These are phyloP conservation scores for Hydractinia echinata DNA, from an alignment of 30 jellyfish, hydroid and myxozoan species.

Conservation along the genomic window DNA sequence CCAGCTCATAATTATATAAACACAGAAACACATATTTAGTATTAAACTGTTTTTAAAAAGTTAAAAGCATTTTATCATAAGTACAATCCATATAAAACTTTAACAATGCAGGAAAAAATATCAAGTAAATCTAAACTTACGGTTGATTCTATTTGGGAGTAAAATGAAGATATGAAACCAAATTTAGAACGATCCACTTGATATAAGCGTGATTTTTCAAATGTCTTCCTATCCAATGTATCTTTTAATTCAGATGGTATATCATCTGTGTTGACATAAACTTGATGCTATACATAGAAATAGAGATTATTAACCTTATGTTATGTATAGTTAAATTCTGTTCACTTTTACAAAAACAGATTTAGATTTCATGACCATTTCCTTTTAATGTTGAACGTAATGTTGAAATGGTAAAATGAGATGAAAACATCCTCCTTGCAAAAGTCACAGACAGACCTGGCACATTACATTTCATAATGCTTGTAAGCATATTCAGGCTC, in stretches of 20 bases:
- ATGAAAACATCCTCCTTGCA: no score
- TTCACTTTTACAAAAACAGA: not conserved
- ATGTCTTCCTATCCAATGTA: slow-evolving; percentile 58
- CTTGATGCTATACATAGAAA: slow-evolving; percentile 42
- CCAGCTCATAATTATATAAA: not conserved
- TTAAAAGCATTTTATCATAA: not conserved
- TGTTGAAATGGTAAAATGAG: no score
- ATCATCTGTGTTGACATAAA: slow-evolving; percentile 67
- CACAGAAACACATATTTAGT: not conserved
- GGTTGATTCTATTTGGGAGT: slow-evolving; percentile 81
- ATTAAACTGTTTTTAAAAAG: not conserved
- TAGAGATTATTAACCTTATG: not conserved
- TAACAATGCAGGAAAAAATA: not conserved
- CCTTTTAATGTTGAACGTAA: no score
- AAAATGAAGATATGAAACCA: slow-evolving; percentile 60
- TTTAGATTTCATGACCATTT: no score
- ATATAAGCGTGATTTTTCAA: slow-evolving; percentile 80
- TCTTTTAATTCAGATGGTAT: slow-evolving; percentile 67
- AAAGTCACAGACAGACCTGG: no score
- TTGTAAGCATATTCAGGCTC: no score
- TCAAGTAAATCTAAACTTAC: slow-evolving; percentile 28
- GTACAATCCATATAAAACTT: not conserved
- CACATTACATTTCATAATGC: no score
- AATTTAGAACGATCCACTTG: slow-evolving; percentile 76
- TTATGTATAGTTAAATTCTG: not conserved